Conservation (phyloP, 2,888 invertebrate species). For the Nipponacmea schrenckii region DNA sequence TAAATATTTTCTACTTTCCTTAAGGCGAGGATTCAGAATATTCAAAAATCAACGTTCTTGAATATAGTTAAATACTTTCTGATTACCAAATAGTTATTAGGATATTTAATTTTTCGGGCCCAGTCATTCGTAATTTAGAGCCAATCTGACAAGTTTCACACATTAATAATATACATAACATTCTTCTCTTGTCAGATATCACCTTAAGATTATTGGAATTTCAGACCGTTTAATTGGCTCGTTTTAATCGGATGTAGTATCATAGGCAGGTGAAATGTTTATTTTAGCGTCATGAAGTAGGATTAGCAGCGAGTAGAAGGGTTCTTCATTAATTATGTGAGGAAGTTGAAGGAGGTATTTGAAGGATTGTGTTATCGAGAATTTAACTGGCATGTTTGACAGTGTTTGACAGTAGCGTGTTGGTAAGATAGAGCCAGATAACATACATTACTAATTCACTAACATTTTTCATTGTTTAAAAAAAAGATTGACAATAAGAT, state of each 20-base stretch:
- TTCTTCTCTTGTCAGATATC: not conserved
- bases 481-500: too few species aligned
- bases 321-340: constrained; percentile 2
- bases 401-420: constrained; percentile 3
- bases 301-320: not conserved
- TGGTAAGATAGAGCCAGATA: not conserved
- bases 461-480: too few species aligned
- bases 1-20: too few species aligned
- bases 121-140: not conserved
- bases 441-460: too few species aligned
- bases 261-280: constrained; percentile 1
- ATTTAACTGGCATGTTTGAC: constrained; percentile 6
- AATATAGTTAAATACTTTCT: too few species aligned
- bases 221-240: not conserved
- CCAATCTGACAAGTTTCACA: not conserved
- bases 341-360: not conserved
- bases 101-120: too few species aligned
- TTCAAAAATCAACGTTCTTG: too few species aligned
- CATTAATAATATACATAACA: not conserved
- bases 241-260: not conserved
- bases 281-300: not conserved
- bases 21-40: too few species aligned
- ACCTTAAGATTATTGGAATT: not conserved
- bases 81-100: too few species aligned
- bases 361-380: constrained; percentile 2